Percentiles rank a stretch among this genome's conserved stretches.
These are phyloP conservation scores for Lasaia peninsularis DNA, from an alignment of 1,140 invertebrate genomes.

Conservation along the genomic window DNA sequence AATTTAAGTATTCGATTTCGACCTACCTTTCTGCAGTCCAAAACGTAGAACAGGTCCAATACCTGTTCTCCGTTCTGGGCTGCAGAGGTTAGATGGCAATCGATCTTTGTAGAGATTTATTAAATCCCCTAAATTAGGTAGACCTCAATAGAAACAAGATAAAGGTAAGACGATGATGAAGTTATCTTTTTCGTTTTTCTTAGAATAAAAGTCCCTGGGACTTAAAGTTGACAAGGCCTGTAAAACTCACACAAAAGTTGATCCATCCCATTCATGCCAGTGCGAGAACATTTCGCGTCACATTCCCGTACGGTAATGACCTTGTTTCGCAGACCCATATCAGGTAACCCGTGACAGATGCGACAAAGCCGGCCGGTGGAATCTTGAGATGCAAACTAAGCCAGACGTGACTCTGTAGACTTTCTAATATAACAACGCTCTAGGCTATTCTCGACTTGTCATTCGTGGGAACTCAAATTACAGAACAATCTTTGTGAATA, in stretches of 20 bases:
- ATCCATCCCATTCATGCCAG: constrained; percentile 22
- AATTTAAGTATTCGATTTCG: no score
- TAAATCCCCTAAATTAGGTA: no score
- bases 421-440: constrained; percentile 57
- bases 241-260: constrained; percentile 12
- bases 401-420: constrained; percentile 63
- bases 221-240: constrained; percentile 14
- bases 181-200: no score
- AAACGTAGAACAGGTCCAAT: no score
- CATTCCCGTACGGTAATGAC: constrained; percentile 29
- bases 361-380: constrained; percentile 44
- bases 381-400: constrained; percentile 63
- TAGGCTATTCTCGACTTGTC: constrained; percentile 52
- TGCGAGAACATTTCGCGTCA: constrained; percentile 26
- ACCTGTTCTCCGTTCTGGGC: no score
- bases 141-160: no score
- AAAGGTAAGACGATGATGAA: no score
- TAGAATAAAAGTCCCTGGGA: not conserved
- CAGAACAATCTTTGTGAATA: constrained; percentile 30
- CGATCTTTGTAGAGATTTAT: no score
- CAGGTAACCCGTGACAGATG: constrained; percentile 61
- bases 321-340: constrained; percentile 41
- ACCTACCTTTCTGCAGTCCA: no score
- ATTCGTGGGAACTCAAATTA: constrained; percentile 66
- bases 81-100: no score